Evolutionary conservation across 2,797 vertebrate species (phyloP), one percentile per base, ranked within the genome.

Genomic region (Lepidocolaptes lacrymiger): DNA sequence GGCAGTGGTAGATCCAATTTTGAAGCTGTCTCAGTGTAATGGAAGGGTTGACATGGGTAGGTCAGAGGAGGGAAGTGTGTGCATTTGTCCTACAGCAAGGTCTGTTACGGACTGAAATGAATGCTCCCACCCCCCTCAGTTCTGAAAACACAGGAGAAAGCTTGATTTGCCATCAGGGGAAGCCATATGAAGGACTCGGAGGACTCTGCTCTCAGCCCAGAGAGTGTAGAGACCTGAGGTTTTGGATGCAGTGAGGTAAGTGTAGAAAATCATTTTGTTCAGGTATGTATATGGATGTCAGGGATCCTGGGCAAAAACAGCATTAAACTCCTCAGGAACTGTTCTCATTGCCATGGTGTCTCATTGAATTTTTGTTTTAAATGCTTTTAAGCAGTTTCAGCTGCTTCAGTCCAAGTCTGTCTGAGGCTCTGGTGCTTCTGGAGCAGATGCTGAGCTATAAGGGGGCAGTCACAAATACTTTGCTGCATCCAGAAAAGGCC

Each of bases 171-270:
- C 51, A 52, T 52, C 16, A 58, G 24, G 20, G 58, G 41, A 61
- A 85, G 14, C 4, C 3, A 0, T 20, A 1, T 2, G 12, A 68
- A 68, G 37, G 17, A 22, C 3, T 6, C 52, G 3, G 23, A 61
- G 19, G 56, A 36, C 24, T 32, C 43, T 54, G 52, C 34, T 74
- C 17, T 67, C 24, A 32, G 32, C 27, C 62, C 51, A 4, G 9
- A 46, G n/a, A 21, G 19, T 21, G 6, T 2, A 32, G 59, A 68
- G 49, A 80, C 18, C 21, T 36, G 73, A 89, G 43, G 66, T 36
- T 59, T 48, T 16, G 44, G 49, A 28, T 2, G 4, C n/a, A 49
- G 22, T 30, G 8, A 67, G 58, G 30, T 39, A 39, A 2, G 2
- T 2, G 26, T 34, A 49, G 51, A 77, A 58, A 89, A 66, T 63